These are phyloP conservation scores for Dendropsophus ebraccatus DNA, from an alignment of 2,113 vertebrate species.

Conservation along the genomic window DNA sequence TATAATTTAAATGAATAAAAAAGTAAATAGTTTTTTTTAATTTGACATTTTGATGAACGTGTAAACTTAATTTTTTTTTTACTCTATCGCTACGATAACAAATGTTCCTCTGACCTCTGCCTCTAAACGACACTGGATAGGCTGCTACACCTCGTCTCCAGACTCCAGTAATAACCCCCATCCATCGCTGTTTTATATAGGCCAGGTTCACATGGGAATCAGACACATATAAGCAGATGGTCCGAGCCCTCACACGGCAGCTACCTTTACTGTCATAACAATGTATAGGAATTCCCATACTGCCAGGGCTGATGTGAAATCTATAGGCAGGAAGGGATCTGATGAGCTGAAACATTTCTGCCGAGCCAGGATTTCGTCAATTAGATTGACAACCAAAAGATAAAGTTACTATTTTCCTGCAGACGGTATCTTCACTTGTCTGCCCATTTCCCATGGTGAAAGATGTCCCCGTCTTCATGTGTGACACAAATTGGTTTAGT, in stretches of 20 bases:
- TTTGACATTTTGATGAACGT: too few species aligned
- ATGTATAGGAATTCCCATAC: not conserved
- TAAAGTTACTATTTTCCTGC: slow-evolving; percentile 44
- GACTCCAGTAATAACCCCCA: not conserved
- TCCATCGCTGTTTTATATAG: not conserved
- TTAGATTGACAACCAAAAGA: slow-evolving; percentile 33
- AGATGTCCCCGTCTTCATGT: slow-evolving; percentile 48
- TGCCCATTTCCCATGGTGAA: slow-evolving; percentile 57
- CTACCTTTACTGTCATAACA: not conserved
- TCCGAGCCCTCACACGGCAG: not conserved
- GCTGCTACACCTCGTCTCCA: not conserved
- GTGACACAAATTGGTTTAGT: slow-evolving; percentile 52
- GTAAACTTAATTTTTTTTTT: too few species aligned
- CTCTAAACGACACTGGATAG: not conserved
- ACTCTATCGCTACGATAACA: too few species aligned
- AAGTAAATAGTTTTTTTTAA: too few species aligned
- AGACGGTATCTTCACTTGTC: not conserved
- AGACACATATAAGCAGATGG: slow-evolving; percentile 13
- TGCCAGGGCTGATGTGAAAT: not conserved
- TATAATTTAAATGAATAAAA: too few species aligned
- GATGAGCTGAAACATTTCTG: slow-evolving; percentile 8
- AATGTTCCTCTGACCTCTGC: not conserved
- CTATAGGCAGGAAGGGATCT: not conserved
- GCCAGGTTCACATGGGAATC: slow-evolving; percentile 20
- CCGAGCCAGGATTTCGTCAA: slow-evolving; percentile 17